Base-by-base conservation (phyloP, 2,113 vertebrate species). In the Pelodiscus sinensis region DNA sequence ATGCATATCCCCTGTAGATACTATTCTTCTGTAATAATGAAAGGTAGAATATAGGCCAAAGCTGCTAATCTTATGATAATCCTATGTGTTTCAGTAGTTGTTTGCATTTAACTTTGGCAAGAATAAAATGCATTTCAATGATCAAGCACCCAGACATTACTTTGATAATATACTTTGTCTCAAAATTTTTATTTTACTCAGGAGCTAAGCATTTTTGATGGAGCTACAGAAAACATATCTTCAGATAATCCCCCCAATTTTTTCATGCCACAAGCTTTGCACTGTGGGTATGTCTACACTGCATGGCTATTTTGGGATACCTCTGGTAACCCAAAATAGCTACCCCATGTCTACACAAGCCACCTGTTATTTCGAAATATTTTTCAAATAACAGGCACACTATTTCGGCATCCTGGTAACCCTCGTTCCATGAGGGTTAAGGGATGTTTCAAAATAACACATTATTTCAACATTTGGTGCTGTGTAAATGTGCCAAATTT, bases 11-110 rank as follows among this genome's bases (percentile, higher is more conserved):
- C 52, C 51, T 56, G 83, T 92, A 68, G 52, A 94, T 31, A 83
- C 6, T 78, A 89, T 79, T 95, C 51, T 88, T 88, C 27, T 75
- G 1, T 79, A 94, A 56, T 68, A 55, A 85, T 79, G 62, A 92
- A 91, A 87, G 56, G 12, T 52, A 85, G 50, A 92, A 22, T 80
- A 95, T 90, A 89, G 91, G 85, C 71, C n/a, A 90, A 24, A 38
- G 58, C n/a, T 89, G 50, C 19, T 88, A 87, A 83, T 92, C 22
- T 56, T 90, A 25, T 79, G 52, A 90, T 90, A 86, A 90, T 93
- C 84, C 73, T 86, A 35, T 4, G 21, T 85, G 78, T n/a, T 94
- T 94, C 24, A 44, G 68, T 55, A 57, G 81, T 86, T 94, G 60
- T 55, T 92, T 90, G 68, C 44, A 71, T 25, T 80, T 91, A 96